Evolutionary conservation across 2,888 invertebrate species (phyloP).

Genomic region (Lutraria lutraria): DNA sequence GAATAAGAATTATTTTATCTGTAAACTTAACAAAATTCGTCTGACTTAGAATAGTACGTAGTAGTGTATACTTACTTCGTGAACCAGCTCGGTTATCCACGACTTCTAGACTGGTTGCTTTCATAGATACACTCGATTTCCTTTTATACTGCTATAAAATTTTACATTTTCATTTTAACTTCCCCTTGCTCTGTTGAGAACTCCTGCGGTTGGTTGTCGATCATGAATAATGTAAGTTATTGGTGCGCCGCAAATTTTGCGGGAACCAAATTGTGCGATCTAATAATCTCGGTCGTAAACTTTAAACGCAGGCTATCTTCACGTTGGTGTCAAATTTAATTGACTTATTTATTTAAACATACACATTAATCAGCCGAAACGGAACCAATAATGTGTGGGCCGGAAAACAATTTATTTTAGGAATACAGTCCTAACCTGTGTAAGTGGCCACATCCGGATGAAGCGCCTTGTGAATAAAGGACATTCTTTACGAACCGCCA

Average conservation of each 20-base stretch:
- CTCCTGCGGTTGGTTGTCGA: neutral
- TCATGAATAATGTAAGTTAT: neutral
- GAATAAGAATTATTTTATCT: neutral
- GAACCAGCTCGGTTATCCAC: constrained; percentile 36
- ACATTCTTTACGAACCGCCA: too few species aligned
- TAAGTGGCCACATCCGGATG: too few species aligned
- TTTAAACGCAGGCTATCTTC: neutral
- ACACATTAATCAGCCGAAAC: too few species aligned
- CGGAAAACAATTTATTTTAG: too few species aligned
- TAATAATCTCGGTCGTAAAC: neutral
- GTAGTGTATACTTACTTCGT: neutral
- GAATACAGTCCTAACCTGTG: too few species aligned
- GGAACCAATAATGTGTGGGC: too few species aligned
- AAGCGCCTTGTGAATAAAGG: too few species aligned
- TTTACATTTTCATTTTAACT: constrained; percentile 20
- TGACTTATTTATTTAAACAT: neutral
- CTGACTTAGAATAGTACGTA: neutral
- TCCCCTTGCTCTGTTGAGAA: constrained; percentile 10
- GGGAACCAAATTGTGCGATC: neutral
- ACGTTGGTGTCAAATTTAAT: neutral
- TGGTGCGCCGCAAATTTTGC: neutral
- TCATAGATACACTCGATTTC: neutral
- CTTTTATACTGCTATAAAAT: constrained; percentile 47
- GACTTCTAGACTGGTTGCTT: constrained; percentile 36
- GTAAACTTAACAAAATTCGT: neutral